Base-by-base conservation (phyloP, 2,797 vertebrate species). In the Pseudomugil gertrudae region DNA sequence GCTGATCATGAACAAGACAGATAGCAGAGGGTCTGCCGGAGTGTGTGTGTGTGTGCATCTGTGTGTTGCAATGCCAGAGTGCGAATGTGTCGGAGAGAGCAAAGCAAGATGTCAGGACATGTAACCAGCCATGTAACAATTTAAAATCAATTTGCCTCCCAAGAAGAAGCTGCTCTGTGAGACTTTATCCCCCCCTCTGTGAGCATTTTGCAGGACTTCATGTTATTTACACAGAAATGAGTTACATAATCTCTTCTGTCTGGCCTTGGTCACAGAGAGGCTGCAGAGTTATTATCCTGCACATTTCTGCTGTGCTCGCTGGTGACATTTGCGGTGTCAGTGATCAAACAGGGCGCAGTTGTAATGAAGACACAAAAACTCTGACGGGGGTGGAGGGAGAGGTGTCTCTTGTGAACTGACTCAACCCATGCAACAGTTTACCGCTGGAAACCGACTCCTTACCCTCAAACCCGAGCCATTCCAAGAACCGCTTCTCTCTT, bases 131-230 rank as follows among this genome's bases (percentile, higher is more conserved):
- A 83, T 92, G 90, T 92, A 91, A 92, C 92, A 92, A 91, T 93
- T 93, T 93, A 85, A 91, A 93, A 93, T 92, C 90, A 92, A 92
- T 92, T 93, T 92, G 90, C 90, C 89, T 90, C 90, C 89, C 84
- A 89, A 91, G 90, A 86, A 91, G 90, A 84, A 90, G 76, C 74
- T 40, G 67, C 79, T 86, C 86, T 74, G 81, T 29, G 43, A 84
- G 79, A 84, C 74, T 75, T 75, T 74, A 45, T 11, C 2, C 24
- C 73, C 69, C 2, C 24, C 73, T 66, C 86, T 81, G 54, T 57
- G 32, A 85, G 84, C 83, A 54, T 75, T 73, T 43, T 66, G 36
- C 80, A 88, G 79, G 87, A 89, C 86, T 84, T 75, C 72, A 52
- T 70, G 72, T 76, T 51, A 79, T 85, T 77, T 73, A 53, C 80